These are phyloP conservation scores for Plumapathes pennacea DNA, from an alignment of 92 coral and sea anemone genomes.

Conservation along the genomic window DNA sequence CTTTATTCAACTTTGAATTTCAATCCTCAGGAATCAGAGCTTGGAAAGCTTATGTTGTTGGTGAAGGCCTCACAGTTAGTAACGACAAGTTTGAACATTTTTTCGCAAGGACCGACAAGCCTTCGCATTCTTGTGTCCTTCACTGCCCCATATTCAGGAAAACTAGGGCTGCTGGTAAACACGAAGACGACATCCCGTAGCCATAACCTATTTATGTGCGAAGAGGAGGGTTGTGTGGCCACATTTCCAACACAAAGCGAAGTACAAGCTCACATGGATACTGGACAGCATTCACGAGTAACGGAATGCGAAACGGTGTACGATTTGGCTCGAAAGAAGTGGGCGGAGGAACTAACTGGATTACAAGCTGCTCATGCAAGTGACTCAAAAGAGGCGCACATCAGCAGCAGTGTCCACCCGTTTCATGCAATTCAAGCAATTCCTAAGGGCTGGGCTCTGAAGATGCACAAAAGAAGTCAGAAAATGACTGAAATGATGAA, in stretches of 20 bases:
- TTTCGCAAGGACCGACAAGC: constrained; percentile 18
- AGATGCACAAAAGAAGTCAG: constrained; percentile 12
- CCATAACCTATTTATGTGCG: background rate
- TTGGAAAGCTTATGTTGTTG: constrained; percentile 11
- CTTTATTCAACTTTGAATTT: constrained; percentile 21
- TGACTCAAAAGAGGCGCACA: background rate
- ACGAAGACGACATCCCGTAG: no score
- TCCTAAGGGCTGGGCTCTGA: constrained; percentile 36
- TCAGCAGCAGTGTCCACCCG: constrained; percentile 5
- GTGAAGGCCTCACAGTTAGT: constrained; percentile 15
- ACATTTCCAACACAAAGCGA: constrained; percentile 16
- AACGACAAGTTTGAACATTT: background rate
- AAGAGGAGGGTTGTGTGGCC: constrained; percentile 24
- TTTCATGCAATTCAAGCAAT: constrained; percentile 1
- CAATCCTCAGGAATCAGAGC: constrained; percentile 10
- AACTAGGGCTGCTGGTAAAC: constrained; percentile 5
- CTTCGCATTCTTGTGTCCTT: constrained; percentile 11
- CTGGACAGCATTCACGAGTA: constrained; percentile 23
- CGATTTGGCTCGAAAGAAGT: constrained; percentile 15
- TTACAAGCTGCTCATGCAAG: constrained; percentile 3
- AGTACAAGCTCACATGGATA: constrained; percentile 23
- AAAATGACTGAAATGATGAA: constrained; percentile 25
- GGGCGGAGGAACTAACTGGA: constrained; percentile 11
- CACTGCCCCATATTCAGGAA: background rate
- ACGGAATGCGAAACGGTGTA: constrained; percentile 23